phyloP scores from a whole-genome alignment of 2,888 invertebrate species.

The Mongoloraphidia duomilia region DNA sequence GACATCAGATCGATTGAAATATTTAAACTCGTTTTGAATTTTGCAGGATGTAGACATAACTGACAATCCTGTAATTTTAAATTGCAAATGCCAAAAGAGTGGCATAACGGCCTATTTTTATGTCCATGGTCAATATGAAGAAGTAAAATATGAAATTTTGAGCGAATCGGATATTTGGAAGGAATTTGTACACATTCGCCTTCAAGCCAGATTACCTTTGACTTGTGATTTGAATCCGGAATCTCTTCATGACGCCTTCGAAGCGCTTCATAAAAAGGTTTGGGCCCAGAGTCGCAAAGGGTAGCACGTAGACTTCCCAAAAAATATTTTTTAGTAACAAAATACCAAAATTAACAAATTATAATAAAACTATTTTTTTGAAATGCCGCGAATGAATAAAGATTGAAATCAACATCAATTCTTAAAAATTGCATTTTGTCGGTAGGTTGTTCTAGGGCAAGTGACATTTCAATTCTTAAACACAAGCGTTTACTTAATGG shows the following conservation, averaged over 20 bases:
- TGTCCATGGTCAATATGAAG: slow-evolving; percentile 56
- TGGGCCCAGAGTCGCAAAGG: slow-evolving; percentile 4
- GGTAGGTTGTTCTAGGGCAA: slow-evolving; percentile 52
- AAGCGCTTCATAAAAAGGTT: slow-evolving; percentile 49
- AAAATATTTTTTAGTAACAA: too few relatives aligned
- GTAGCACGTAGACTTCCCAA: too few relatives aligned
- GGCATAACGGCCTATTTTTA: slow-evolving; percentile 50
- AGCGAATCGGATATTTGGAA: slow-evolving; percentile 46
- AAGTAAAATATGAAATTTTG: slow-evolving; percentile 46
- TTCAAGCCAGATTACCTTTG: slow-evolving; percentile 49
- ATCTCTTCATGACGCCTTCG: slow-evolving; percentile 45
- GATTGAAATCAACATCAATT: background rate
- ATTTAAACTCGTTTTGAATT: slow-evolving; percentile 3
- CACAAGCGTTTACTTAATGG: slow-evolving; percentile 49
- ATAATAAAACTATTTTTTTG: too few relatives aligned
- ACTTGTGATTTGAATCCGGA: slow-evolving; percentile 43
- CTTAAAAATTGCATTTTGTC: slow-evolving; percentile 8
- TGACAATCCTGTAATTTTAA: slow-evolving; percentile 59
- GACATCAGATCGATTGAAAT: background rate
- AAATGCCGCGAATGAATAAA: background rate
- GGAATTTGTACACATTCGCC: slow-evolving; percentile 54
- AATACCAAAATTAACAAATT: too few relatives aligned
- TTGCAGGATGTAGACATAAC: slow-evolving; percentile 58
- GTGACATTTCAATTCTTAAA: slow-evolving; percentile 54
- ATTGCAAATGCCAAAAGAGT: slow-evolving; percentile 37